These are phyloP conservation scores for Drosophila kepulauana DNA, from an alignment of 1,140 invertebrate genomes.

Conservation along the genomic window DNA sequence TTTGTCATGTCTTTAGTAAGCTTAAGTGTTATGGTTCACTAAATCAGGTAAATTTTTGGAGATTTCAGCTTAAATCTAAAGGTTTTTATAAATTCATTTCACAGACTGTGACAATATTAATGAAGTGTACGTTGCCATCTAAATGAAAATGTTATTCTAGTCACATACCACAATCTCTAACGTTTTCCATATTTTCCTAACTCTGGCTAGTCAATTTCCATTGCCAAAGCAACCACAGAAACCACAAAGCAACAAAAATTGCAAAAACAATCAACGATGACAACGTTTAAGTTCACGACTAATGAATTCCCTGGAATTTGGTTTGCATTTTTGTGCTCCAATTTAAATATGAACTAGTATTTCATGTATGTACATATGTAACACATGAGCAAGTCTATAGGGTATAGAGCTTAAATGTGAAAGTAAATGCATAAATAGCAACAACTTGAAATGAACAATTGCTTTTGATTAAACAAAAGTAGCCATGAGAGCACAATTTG, in stretches of 20 bases:
- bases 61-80: not conserved
- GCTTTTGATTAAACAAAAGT: conserved; percentile 82
- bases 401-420: conserved; percentile 25
- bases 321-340: too few species aligned
- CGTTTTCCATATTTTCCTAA: conserved; percentile 18
- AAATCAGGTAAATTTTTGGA: conserved; percentile 50
- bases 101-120: conserved; percentile 57
- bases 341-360: too few species aligned
- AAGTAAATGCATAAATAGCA: conserved; percentile 45
- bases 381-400: not conserved
- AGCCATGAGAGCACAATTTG: conserved; percentile 60
- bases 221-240: conserved; percentile 47
- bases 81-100: conserved; percentile 35
- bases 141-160: conserved; percentile 13
- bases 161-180: not conserved
- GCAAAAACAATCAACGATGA: conserved; percentile 40
- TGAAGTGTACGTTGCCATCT: conserved; percentile 42
- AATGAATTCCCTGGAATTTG: conserved; percentile 5
- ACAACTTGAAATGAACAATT: conserved; percentile 77
- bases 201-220: conserved; percentile 11
- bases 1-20: conserved; percentile 64
- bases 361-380: too few species aligned
- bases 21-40: conserved; percentile 64
- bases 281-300: not conserved
- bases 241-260: conserved; percentile 48